Evolutionary conservation across 92 coral and sea anemone genomes (phyloP).

Genomic region (Phymanthus crucifer): DNA sequence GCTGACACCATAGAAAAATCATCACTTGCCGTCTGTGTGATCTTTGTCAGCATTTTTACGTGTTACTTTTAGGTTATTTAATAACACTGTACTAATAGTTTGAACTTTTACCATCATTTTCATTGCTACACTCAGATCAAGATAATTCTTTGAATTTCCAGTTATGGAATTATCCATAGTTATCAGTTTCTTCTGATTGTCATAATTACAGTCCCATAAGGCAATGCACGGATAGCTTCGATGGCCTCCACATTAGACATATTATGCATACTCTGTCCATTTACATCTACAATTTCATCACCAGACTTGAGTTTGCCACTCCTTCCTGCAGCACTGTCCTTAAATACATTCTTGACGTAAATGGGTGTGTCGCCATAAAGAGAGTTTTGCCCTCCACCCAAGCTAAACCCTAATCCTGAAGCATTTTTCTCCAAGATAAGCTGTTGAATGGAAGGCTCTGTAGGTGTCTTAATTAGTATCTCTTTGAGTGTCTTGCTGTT

Average conservation of each 20-base stretch:
- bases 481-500: constrained; percentile 68
- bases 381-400: constrained; percentile 95
- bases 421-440: constrained; percentile 79
- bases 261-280: constrained; percentile 80
- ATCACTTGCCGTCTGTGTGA: too few relatives aligned
- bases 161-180: not conserved
- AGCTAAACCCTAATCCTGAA: constrained; percentile 89
- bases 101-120: too few relatives aligned
- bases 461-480: constrained; percentile 58
- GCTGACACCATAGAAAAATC: too few relatives aligned
- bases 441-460: constrained; percentile 69
- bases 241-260: constrained; percentile 89
- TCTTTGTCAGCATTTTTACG: too few relatives aligned
- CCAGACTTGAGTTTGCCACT: constrained; percentile 74
- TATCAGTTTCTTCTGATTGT: constrained; percentile 63
- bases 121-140: too few relatives aligned
- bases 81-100: too few relatives aligned
- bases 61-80: too few relatives aligned
- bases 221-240: constrained; percentile 76
- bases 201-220: constrained; percentile 86
- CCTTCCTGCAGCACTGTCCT: constrained; percentile 69
- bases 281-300: constrained; percentile 92
- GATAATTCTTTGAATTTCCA: too few relatives aligned
- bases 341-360: constrained; percentile 81
- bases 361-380: constrained; percentile 97